Base-by-base conservation (phyloP, 2,797 vertebrate species). In the Helarctos malayanus region DNA sequence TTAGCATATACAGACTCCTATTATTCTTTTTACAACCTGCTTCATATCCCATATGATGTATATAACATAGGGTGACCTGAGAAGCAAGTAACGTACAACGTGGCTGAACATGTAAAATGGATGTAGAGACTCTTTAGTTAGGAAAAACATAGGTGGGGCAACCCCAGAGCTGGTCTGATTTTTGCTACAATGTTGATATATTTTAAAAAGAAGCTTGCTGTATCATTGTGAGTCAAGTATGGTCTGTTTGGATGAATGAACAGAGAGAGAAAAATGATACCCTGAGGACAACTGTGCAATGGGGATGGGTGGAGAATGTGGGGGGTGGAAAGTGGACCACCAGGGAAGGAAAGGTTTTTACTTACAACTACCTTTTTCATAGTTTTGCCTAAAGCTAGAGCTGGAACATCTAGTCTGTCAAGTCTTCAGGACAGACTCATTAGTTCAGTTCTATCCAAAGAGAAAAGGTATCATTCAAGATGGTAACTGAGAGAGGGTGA, bases 371-470 rank as follows among this genome's bases (percentile, higher is more conserved):
- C 12, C 15, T 79, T 97, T 89, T 85, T 94, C 38, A 45, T 5
- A 92, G 35, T 78, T 69, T 57, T 92, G 4, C 32, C 41, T 94
- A 69, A 83, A 21, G 29, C 14, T 83, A 38, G 25, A 96, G 32
- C 8, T 86, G 19, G 21, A 92, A 75, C 7, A 41, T 83, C 47
- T 61, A 65, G 65, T 94, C 61, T 69, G 56, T 13, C 11, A 91
- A 85, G 7, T 11, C 85, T 94, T 95, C 16, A 88, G 76, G 29
- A 14, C 3, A 95, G 38, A 75, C 7, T 84, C 76, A 68, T 29
- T 29, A 93, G 49, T 94, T 93, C 49, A 89, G n/a, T 80, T 89
- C 35, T 92, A 68, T n/a, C 54, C 32, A 80, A 97, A 89, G 15
- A 95, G 73, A 65, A 88, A 86, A 92, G 47, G 13, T 85, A 7